Evolutionary conservation across 2,888 invertebrate species (phyloP), one percentile per base, ranked within the genome.

Genomic region (Pseudococcus viburni): DNA sequence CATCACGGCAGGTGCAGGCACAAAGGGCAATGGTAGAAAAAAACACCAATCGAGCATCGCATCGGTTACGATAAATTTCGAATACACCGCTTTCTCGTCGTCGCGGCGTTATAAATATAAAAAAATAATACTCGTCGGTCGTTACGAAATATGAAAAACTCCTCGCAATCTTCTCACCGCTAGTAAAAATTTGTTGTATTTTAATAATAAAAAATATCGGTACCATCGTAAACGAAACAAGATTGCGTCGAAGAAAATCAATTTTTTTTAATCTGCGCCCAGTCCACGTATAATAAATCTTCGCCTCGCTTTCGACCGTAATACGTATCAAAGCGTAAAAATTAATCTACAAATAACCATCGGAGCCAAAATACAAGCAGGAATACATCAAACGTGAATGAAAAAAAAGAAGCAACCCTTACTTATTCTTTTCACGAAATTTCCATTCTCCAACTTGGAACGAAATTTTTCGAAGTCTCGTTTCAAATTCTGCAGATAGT

Each of bases 381-480:
- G 26, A 26, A 68, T 68, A 68, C 68, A 68, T 68, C 68, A 68
- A 68, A 68, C 68, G 68, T 26, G 42, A 33, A 33, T 33, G 26
- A 33, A 42, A 42, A 42, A 42, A 26, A 68, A 68, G 22, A 68
- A 68, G 5, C 9, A 68, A 22, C n/a, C 84, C 89, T 68, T 88
- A 88, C 89, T 89, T 85, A 77, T 84, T 33, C 85, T 84, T 33
- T 59, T 84, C 12, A 84, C 77, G 33, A 88, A 68, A 42, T 68
- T 77, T 59, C 88, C 89, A 51, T 88, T 94, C 91, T 94, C 94
- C 90, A 94, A 92, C 91, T 94, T 94, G 90, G 93, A 92, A 90
- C 93, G 92, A 91, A 94, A 93, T 73, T 92, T 92, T 90, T 94
- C 93, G 89, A 94, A 93, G 91, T 94, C 93, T 88, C 92, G 92